Base-by-base conservation (phyloP, 1,140 invertebrate species). In the Anastatus disparis region DNA sequence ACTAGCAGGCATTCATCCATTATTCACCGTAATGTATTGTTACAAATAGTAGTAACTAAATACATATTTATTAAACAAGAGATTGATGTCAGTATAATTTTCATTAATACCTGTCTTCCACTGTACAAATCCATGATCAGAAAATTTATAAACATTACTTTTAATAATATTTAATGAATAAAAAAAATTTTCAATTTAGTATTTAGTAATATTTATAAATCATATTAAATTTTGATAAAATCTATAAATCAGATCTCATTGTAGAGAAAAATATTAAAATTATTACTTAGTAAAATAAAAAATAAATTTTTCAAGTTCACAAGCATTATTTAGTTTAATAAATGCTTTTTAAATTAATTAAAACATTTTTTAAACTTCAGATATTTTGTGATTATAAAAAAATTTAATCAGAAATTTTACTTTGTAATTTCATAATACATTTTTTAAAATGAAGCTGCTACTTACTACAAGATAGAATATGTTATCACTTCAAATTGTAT, bases 111-210 rank as follows among this genome's bases (percentile, higher is more conserved):
- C 26, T 62, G 17, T 38, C n/a, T 42, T 15, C n/a, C 42, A 69
- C 55, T 24, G 26, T 56, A 48, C 61, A 70, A 22, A 70, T 70
- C 46, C 55, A 40, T 55, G 63, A 70, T 22, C 56, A 70, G 58
- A 69, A 70, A 70, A 70, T 70, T 70, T 55, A 63, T 55, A 70
- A 62, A 53, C 29, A 58, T 52, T 59, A 20, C n/a, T 40, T 27
- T 31, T 4, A 40, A 26, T 9, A 22, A 22, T 44, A 27, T 50
- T 50, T 6, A 50, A 50, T 46, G 3, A 46, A 4, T 46, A 46
- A 46, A 46, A 46, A 46, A n/a, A 46, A 46, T 46, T 9, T 3
- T 46, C 10, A 10, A 10, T 46, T 17, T 4, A 50, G 24, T 44
- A 44, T 44, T 8, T 44, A 15, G 35, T n/a, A n/a, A n/a, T n/a